Conservation (phyloP, 2,888 invertebrate species). For the Altica lythri region DNA sequence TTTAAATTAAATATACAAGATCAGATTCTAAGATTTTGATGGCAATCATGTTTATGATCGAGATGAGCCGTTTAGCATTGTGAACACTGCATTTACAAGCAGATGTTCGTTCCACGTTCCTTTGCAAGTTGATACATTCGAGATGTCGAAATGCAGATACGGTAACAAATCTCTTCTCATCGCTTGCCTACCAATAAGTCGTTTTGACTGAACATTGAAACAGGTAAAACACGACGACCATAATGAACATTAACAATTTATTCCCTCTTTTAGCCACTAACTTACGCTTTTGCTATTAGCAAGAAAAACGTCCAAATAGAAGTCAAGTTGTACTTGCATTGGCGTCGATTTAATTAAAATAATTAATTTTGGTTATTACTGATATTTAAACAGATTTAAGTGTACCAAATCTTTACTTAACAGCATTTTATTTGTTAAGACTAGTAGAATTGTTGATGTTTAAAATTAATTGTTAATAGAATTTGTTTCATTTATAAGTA, state of each 20-base stretch:
- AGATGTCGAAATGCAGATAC: conserved; percentile 42
- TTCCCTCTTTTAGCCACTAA: conserved; percentile 46
- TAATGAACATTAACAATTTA: conserved; percentile 51
- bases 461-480: too few species aligned
- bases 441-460: too few species aligned
- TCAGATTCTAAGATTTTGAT: too few species aligned
- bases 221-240: conserved; percentile 47
- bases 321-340: too few species aligned
- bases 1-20: too few species aligned
- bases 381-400: too few species aligned
- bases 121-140: conserved; percentile 32
- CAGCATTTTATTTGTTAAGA: too few species aligned
- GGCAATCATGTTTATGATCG: background rate
- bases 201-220: conserved; percentile 45
- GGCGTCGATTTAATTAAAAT: too few species aligned
- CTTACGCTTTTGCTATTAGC: conserved; percentile 46
- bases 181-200: conserved; percentile 44
- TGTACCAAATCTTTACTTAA: too few species aligned
- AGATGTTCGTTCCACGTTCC: conserved; percentile 20
- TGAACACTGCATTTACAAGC: conserved; percentile 36
- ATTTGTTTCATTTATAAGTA: too few species aligned
- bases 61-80: conserved; percentile 37
- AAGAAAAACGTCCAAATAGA: conserved; percentile 1
- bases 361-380: too few species aligned
- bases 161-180: conserved; percentile 43